Evolutionary conservation across 2,797 vertebrate genomes (phyloP).

Genomic region (Rachycentron canadum): DNA sequence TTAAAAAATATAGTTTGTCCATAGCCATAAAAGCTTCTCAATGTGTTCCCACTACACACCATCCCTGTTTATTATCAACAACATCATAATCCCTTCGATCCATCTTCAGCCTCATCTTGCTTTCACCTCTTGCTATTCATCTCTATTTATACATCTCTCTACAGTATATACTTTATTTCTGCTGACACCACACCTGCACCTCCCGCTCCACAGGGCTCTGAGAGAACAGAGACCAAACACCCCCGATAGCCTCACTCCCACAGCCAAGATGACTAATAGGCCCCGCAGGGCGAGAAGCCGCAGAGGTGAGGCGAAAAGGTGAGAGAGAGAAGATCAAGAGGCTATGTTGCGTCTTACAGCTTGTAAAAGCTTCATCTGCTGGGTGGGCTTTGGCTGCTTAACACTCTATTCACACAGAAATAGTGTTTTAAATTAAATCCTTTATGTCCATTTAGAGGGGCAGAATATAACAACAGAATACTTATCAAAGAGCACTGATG

Average conservation of each 20-base stretch:
- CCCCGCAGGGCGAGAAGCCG: conserved; percentile 56
- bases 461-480: conserved; percentile 22
- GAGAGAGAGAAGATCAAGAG: conserved; percentile 48
- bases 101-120: conserved; percentile 47
- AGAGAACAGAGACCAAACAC: conserved; percentile 62
- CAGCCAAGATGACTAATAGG: conserved; percentile 74
- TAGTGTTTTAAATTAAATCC: conserved; percentile 24
- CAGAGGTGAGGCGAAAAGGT: conserved; percentile 63
- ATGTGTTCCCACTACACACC: conserved; percentile 1
- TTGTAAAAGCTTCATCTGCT: conserved; percentile 34
- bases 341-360: conserved; percentile 6
- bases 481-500: conserved; percentile 21
- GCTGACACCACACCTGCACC: conserved; percentile 70
- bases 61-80: conserved; percentile 57
- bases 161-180: conserved; percentile 61
- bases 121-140: conserved; percentile 56
- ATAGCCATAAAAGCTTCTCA: conserved; percentile 21
- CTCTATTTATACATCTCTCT: conserved; percentile 72
- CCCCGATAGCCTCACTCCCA: conserved; percentile 64
- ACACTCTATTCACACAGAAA: conserved; percentile 19
- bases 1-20: conserved; percentile 28
- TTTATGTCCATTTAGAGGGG: conserved; percentile 28
- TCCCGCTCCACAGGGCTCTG: conserved; percentile 55
- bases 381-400: conserved; percentile 43
- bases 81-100: conserved; percentile 72